Percentiles rank a stretch among this genome's conserved stretches.
Evolutionary conservation across 2,888 invertebrate species (phyloP).

Genomic region (Parthenolecanium corni): DNA sequence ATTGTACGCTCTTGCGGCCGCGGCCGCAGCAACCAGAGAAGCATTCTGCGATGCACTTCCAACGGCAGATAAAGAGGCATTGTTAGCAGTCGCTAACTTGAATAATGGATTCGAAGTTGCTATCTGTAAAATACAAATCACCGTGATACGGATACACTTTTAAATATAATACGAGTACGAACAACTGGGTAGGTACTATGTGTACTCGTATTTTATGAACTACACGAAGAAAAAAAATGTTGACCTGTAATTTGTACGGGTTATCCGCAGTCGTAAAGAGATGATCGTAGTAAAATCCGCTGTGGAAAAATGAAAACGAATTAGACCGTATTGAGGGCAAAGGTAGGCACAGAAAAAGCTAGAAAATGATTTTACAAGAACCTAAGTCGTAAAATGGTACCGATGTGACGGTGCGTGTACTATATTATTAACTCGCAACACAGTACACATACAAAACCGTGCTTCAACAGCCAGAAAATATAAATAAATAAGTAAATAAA

Average conservation of each 20-base stretch:
- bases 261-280: slow-evolving; percentile 77
- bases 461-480: slow-evolving; percentile 4
- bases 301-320: slow-evolving; percentile 36
- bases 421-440: slow-evolving; percentile 1
- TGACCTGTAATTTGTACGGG: slow-evolving; percentile 84
- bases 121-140: slow-evolving; percentile 7
- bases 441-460: slow-evolving; percentile 9
- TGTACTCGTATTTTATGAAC: background rate
- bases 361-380: background rate
- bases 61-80: slow-evolving; percentile 36
- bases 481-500: background rate
- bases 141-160: background rate
- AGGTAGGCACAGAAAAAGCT: too few species aligned
- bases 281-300: slow-evolving; percentile 90
- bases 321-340: background rate
- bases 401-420: background rate
- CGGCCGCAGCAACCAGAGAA: slow-evolving; percentile 47
- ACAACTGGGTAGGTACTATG: too few species aligned
- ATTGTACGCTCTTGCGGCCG: slow-evolving; percentile 69
- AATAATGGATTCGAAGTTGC: slow-evolving; percentile 27
- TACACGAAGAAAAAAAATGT: slow-evolving; percentile 33
- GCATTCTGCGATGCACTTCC: slow-evolving; percentile 29
- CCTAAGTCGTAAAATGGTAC: background rate
- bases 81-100: slow-evolving; percentile 9
- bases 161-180: too few species aligned